These are phyloP conservation scores for Plectrocnemia conspersa DNA, from an alignment of 1,140 invertebrate species.

Conservation along the genomic window DNA sequence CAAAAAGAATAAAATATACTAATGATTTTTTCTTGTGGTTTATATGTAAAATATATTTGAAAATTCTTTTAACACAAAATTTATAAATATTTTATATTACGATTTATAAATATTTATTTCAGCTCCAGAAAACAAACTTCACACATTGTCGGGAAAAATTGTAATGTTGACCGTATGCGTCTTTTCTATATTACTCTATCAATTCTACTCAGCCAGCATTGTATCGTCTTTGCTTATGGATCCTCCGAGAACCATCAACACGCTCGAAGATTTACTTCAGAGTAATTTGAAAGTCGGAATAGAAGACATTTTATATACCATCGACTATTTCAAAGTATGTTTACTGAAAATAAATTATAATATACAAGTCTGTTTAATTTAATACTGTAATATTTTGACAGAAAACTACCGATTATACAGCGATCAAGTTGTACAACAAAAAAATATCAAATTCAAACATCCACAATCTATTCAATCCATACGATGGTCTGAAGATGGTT, in stretches of 20 bases:
- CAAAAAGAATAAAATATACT: too few species aligned
- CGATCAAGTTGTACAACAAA: slow-evolving; percentile 50
- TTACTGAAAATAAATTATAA: neutral
- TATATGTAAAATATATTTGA: neutral
- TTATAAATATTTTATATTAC: neutral
- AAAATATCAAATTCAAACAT: slow-evolving; percentile 42
- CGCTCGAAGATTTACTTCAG: slow-evolving; percentile 54
- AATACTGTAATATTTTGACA: slow-evolving; percentile 35
- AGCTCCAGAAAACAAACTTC: slow-evolving; percentile 50
- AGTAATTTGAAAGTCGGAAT: slow-evolving; percentile 58
- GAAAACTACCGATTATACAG: slow-evolving; percentile 54
- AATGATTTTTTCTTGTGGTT: too few species aligned
- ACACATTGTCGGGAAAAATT: slow-evolving; percentile 54
- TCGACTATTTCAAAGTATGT: slow-evolving; percentile 57
- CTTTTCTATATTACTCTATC: slow-evolving; percentile 60
- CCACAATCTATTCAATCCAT: slow-evolving; percentile 40
- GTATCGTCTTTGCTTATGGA: slow-evolving; percentile 66
- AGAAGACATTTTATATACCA: slow-evolving; percentile 59
- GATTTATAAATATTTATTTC: slow-evolving; percentile 21
- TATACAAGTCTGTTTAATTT: neutral
- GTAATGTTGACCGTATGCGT: slow-evolving; percentile 59
- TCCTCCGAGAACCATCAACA: slow-evolving; percentile 59
- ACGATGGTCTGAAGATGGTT: slow-evolving; percentile 42
- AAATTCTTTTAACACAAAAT: neutral
- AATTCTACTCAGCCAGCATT: slow-evolving; percentile 70